Conservation (phyloP, 2,113 vertebrate species). For the Monopterus albus region DNA sequence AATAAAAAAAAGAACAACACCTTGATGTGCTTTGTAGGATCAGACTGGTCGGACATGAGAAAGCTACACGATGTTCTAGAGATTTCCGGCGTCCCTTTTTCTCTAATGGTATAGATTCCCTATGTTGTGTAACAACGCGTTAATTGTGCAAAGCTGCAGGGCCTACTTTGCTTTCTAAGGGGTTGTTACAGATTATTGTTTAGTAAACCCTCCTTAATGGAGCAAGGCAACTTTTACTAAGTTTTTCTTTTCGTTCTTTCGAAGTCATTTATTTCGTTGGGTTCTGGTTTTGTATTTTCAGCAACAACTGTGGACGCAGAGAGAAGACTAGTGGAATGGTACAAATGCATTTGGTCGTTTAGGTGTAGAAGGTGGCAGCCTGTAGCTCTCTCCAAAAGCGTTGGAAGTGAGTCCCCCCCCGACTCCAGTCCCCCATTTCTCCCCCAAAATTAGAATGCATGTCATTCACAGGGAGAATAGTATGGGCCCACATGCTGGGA, state of each 20-base stretch:
- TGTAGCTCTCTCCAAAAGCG: conserved; percentile 29
- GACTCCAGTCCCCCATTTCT: conserved; percentile 64
- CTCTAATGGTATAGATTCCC: conserved; percentile 55
- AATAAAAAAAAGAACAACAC: conserved; percentile 8
- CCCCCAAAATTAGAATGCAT: conserved; percentile 80
- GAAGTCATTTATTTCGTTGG: background rate
- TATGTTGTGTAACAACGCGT: conserved; percentile 69
- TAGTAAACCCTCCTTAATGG: background rate
- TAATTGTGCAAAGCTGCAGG: conserved; percentile 56
- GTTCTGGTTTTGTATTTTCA: background rate
- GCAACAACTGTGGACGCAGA: fast-evolving
- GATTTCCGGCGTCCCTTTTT: conserved; percentile 12
- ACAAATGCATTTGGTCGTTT: conserved; percentile 22
- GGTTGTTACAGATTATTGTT: background rate
- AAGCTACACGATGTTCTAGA: conserved; percentile 20
- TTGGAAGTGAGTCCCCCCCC: conserved; percentile 4
- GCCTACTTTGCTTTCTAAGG: conserved; percentile 6
- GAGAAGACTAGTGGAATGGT: background rate
- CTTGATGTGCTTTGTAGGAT: conserved; percentile 27
- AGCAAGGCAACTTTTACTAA: conserved; percentile 37
- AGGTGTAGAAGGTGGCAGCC: conserved; percentile 17
- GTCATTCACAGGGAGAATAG: conserved; percentile 78
- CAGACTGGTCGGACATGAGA: background rate
- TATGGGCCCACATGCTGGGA: conserved; percentile 80
- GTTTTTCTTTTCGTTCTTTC: background rate